Evolutionary conservation across 1,140 invertebrate species (phyloP).

Genomic region (Aphis craccivora): DNA sequence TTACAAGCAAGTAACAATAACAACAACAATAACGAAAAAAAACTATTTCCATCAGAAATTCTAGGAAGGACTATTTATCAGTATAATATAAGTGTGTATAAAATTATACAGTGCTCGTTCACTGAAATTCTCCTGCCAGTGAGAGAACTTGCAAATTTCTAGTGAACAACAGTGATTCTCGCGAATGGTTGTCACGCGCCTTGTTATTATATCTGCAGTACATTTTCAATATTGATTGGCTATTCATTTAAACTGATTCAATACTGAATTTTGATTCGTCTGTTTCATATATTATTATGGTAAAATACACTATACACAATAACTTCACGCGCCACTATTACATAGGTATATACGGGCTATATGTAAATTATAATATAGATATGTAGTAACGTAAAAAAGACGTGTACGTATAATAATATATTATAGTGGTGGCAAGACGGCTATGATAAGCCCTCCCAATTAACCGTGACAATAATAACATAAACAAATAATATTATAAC

Average conservation of each 20-base stretch:
- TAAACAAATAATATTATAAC: neutral
- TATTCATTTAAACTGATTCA: neutral
- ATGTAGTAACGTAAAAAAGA: neutral
- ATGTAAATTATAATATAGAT: neutral
- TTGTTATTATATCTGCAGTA: neutral
- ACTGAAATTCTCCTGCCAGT: no score
- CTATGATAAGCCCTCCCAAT: neutral
- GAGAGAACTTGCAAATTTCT: neutral
- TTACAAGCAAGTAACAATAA: no score
- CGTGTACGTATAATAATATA: neutral
- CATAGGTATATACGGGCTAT: no score
- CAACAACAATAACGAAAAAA: no score
- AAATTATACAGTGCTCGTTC: no score
- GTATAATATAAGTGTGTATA: no score
- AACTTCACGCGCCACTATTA: no score
- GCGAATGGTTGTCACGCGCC: neutral
- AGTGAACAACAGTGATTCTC: neutral
- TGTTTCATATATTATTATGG: neutral
- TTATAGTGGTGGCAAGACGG: neutral
- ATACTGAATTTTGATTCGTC: neutral
- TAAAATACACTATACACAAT: neutral
- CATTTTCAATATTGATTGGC: neutral
- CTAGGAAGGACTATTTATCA: no score
- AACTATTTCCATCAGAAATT: no score
- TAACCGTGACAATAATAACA: neutral